These are phyloP conservation scores for Pogona vitticeps DNA, from an alignment of 2,113 vertebrate species.

Conservation along the genomic window DNA sequence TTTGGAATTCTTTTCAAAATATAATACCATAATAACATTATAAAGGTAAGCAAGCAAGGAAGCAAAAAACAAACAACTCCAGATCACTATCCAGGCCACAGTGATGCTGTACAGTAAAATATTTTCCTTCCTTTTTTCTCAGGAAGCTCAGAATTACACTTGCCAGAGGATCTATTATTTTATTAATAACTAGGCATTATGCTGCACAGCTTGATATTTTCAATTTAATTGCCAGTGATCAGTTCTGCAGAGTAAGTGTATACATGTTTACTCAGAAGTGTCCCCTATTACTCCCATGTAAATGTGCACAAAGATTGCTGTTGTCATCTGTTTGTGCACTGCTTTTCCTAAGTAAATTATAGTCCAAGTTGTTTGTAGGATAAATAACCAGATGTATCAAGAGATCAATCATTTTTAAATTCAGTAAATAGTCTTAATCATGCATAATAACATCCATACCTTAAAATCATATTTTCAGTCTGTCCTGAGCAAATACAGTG, in stretches of 20 bases:
- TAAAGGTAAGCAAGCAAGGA: background rate
- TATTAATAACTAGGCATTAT: background rate
- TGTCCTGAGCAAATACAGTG: no score
- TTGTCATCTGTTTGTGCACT: background rate
- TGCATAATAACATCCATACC: background rate
- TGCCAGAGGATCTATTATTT: background rate
- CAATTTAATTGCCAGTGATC: no score
- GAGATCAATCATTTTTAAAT: background rate
- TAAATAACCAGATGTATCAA: background rate
- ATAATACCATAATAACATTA: no score
- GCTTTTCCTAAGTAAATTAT: background rate
- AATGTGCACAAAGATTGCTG: background rate
- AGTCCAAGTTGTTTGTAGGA: background rate
- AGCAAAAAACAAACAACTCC: background rate
- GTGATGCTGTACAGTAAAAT: background rate
- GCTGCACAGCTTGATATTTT: background rate
- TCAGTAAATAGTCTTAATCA: background rate
- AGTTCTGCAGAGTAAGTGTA: background rate
- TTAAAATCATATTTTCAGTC: no score
- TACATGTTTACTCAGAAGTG: background rate
- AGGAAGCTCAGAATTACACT: background rate
- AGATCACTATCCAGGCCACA: background rate
- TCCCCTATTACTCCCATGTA: background rate
- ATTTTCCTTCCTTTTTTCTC: background rate
- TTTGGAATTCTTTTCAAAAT: background rate